Percentiles rank a stretch among this genome's conserved stretches.
Evolutionary conservation across 2,888 invertebrate genomes (phyloP).

Genomic region (Willowsia nigromaculata): DNA sequence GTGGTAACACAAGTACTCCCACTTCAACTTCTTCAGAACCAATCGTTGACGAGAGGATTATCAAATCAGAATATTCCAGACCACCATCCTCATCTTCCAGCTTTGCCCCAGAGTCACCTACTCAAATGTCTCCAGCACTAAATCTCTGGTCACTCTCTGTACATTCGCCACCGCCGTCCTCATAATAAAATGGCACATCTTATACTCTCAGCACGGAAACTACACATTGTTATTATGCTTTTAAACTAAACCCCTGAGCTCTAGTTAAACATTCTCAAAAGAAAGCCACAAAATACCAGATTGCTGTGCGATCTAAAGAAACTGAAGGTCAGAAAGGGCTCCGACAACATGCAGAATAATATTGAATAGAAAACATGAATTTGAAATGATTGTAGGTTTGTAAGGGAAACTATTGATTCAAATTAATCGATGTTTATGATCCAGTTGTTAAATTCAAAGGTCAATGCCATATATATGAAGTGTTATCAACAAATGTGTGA

Average conservation of each 20-base stretch:
- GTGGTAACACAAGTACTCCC: constrained; percentile 75
- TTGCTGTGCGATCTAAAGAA: constrained; percentile 58
- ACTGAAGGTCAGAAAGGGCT: neutral
- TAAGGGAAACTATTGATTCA: neutral
- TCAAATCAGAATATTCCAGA: constrained; percentile 77
- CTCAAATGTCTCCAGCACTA: constrained; percentile 77
- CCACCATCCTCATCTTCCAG: constrained; percentile 78
- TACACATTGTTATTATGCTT: neutral
- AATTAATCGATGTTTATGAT: neutral
- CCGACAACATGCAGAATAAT: neutral
- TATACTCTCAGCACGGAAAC: neutral
- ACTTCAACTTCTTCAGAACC: constrained; percentile 73
- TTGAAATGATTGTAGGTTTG: neutral
- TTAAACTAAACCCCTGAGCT: neutral
- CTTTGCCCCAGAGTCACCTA: constrained; percentile 77
- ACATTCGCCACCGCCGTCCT: constrained; percentile 78
- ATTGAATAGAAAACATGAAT: neutral
- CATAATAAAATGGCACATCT: constrained; percentile 27
- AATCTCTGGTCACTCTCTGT: constrained; percentile 78
- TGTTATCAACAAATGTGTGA: neutral
- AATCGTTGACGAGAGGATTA: constrained; percentile 69
- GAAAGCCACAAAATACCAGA: neutral
- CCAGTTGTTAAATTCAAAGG: neutral
- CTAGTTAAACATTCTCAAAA: neutral
- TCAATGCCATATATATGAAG: constrained; percentile 5